These are phyloP conservation scores for Craseonycteris thonglongyai DNA, from an alignment of 2,113 vertebrate genomes.

Conservation along the genomic window DNA sequence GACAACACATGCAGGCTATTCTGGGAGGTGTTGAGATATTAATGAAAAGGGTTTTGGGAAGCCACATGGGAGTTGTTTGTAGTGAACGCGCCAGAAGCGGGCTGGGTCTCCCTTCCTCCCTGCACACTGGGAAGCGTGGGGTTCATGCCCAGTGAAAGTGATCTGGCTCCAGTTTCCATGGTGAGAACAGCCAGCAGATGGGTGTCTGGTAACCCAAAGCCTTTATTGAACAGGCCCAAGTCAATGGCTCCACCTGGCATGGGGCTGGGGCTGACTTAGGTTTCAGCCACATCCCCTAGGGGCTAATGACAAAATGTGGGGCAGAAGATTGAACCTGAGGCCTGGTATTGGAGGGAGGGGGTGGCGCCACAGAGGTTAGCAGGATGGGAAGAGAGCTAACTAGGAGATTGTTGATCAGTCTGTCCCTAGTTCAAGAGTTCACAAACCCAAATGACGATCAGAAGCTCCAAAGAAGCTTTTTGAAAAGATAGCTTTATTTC, in stretches of 20 bases:
- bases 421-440: not conserved
- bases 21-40: not conserved
- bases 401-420: not conserved
- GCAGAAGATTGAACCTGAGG: not conserved
- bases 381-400: not conserved
- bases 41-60: not conserved
- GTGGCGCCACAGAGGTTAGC: not conserved
- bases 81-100: slow-evolving; percentile 8
- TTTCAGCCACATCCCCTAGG: slow-evolving; percentile 47
- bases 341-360: not conserved
- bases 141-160: not conserved
- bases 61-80: not conserved
- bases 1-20: not conserved
- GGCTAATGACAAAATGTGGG: not conserved
- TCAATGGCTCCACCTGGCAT: slow-evolving; percentile 38
- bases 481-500: not conserved
- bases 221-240: not conserved
- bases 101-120: not conserved
- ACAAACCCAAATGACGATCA: not conserved
- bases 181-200: slow-evolving; percentile 52
- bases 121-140: not conserved
- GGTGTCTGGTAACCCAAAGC: slow-evolving; percentile 55
- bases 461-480: not conserved
- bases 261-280: not conserved
- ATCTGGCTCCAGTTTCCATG: slow-evolving; percentile 5